Evolutionary conservation across 1,140 invertebrate genomes (phyloP), one percentile per base, ranked within the genome.

Genomic region (Micrasema minimum): DNA sequence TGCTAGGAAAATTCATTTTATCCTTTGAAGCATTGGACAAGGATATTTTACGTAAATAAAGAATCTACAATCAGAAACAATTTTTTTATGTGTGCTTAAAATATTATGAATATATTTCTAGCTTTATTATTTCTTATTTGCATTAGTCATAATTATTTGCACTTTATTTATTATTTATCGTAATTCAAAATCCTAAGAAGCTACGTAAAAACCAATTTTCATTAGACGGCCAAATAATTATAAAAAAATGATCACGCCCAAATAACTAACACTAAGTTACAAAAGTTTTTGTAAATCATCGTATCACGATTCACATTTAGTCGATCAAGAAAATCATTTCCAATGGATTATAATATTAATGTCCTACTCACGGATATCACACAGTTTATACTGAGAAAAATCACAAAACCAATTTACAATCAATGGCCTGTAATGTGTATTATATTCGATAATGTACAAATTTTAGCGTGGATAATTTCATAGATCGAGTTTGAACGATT

Each of bases 211-310:
- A n/a, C n/a, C n/a, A n/a, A n/a, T n/a, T n/a, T n/a, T n/a, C n/a
- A n/a, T n/a, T n/a, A n/a, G 7, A 31, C 26, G 26, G 26, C 26
- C 7, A 31, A 31, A 31, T 31, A 4, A 7, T n/a, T 31, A 31
- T 7, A 31, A 31, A 59, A 59, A 59, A 59, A 41, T n/a, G 3
- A 41, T 59, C 55, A 41, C 55, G 55, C 55, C 35, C 55, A 59
- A 59, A 59, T 22, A 41, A 55, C 35, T 22, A 41, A 55, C 35
- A 59, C 16, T 59, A 38, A 59, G 22, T 38, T 59, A 59, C 37
- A 12, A 59, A 41, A 41, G 55, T 59, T 59, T 59, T 59, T 59
- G 14, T 12, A 59, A 59, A 59, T 41, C 55, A 59, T 64, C 43
- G n/a, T 14, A 48, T 23, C 61, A 64, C 61, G 61, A 64, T 35